Conservation (phyloP, 2,888 invertebrate species). For the Eudemis profundana region DNA sequence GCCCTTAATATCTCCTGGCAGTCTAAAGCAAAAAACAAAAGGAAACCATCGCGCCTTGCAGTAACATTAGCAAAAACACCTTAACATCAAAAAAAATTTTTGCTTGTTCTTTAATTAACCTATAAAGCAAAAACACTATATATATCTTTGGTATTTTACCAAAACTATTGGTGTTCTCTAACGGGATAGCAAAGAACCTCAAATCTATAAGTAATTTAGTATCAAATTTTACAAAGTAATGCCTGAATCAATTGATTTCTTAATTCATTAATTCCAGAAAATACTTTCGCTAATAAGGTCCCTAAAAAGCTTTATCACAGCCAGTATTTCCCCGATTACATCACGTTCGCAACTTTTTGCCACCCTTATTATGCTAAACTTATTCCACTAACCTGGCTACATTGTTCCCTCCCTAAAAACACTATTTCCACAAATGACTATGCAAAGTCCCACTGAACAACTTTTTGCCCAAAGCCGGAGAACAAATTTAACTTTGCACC, state of each 20-base stretch:
- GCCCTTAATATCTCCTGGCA: too few relatives aligned
- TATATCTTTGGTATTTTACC: too few relatives aligned
- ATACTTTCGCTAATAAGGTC: background rate
- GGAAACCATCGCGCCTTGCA: too few relatives aligned
- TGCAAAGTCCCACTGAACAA: conserved; percentile 40
- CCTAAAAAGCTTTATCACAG: background rate
- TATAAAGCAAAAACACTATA: too few relatives aligned
- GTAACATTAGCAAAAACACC: too few relatives aligned
- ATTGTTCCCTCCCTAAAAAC: conserved; percentile 38
- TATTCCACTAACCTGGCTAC: conserved; percentile 21
- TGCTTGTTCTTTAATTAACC: too few relatives aligned
- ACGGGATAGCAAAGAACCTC: too few relatives aligned
- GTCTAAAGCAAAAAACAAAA: too few relatives aligned
- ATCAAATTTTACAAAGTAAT: too few relatives aligned
- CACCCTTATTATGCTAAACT: conserved; percentile 39
- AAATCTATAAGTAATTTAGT: too few relatives aligned
- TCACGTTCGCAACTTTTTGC: conserved; percentile 28
- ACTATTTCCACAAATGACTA: conserved; percentile 42
- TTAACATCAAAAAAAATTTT: too few relatives aligned
- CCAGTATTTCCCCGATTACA: conserved; percentile 8
- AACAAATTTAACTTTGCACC: conserved; percentile 42
- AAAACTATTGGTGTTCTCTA: too few relatives aligned
- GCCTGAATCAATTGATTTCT: background rate
- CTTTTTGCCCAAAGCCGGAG: conserved; percentile 34
- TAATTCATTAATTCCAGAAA: background rate